Percentiles rank a stretch among this genome's conserved stretches.
phyloP scores from a whole-genome alignment of 2,113 vertebrate species.

The Girardinichthys multiradiatus region DNA sequence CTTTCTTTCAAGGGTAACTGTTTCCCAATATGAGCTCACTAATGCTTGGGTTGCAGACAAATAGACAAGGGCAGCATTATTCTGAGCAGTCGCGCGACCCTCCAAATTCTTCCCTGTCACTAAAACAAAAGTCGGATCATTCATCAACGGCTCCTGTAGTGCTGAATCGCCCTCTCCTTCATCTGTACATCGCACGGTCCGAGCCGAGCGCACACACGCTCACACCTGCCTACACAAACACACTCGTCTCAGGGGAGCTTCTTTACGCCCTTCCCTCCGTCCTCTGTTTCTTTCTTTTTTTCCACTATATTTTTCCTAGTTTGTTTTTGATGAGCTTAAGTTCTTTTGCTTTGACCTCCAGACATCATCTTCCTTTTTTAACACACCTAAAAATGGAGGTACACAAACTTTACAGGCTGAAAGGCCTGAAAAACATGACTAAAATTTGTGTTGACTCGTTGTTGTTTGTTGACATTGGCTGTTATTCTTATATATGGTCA shows the following conservation, averaged over 20 bases:
- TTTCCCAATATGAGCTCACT: constrained; percentile 77
- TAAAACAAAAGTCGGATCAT: constrained; percentile 83
- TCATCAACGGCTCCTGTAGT: constrained; percentile 77
- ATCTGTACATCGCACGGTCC: constrained; percentile 70
- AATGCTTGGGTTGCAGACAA: constrained; percentile 81
- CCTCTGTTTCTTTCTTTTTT: constrained; percentile 29
- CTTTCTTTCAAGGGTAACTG: constrained; percentile 78
- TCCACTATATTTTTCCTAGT: constrained; percentile 22
- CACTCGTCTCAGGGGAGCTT: constrained; percentile 47
- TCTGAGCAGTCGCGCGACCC: constrained; percentile 74
- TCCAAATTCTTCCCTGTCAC: constrained; percentile 77
- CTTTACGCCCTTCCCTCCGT: constrained; percentile 40
- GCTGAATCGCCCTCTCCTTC: constrained; percentile 80
- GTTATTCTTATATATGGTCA: too few relatives aligned
- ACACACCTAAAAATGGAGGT: neutral
- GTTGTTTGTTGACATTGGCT: neutral
- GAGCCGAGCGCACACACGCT: constrained; percentile 34
- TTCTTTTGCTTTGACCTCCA: constrained; percentile 35
- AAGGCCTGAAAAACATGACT: neutral
- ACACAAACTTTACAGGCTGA: neutral
- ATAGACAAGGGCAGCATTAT: constrained; percentile 81
- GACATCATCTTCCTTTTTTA: constrained; percentile 1
- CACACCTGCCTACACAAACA: constrained; percentile 35
- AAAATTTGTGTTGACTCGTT: neutral
- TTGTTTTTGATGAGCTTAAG: constrained; percentile 33